These are phyloP conservation scores for Gadopsis bispinosus DNA, from an alignment of 2,797 vertebrate species.

Conservation along the genomic window DNA sequence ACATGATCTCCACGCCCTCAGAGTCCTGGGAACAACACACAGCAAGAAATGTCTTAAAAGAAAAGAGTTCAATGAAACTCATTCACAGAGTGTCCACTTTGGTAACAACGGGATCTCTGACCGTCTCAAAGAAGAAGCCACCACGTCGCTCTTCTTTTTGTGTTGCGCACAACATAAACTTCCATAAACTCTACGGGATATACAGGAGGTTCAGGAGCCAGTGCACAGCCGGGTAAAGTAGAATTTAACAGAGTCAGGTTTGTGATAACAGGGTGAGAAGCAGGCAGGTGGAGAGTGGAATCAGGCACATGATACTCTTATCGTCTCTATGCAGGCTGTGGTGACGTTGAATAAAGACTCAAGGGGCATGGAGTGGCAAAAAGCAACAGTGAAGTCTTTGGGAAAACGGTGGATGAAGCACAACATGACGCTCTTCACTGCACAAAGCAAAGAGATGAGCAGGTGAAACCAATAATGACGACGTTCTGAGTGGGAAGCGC, in stretches of 20 bases:
- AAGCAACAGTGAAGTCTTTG: conserved; percentile 63
- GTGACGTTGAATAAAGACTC: conserved; percentile 35
- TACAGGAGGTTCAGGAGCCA: conserved; percentile 46
- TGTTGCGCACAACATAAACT: conserved; percentile 22
- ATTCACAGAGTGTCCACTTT: not conserved
- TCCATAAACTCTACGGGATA: conserved; percentile 32
- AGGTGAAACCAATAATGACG: conserved; percentile 54
- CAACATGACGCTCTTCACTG: conserved; percentile 65
- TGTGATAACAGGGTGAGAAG: conserved; percentile 59
- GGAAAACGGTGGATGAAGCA: conserved; percentile 51
- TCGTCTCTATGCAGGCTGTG: conserved; percentile 59
- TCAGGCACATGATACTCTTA: conserved; percentile 66
- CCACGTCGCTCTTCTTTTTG: not conserved
- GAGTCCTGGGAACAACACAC: conserved; percentile 89
- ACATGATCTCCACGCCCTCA: conserved; percentile 98
- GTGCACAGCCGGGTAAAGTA: conserved; percentile 60
- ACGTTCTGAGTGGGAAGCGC: conserved; percentile 32
- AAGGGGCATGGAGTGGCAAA: conserved; percentile 26
- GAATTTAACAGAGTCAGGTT: conserved; percentile 31
- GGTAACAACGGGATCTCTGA: conserved; percentile 2
- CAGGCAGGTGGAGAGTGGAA: conserved; percentile 76
- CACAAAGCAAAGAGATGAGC: conserved; percentile 63
- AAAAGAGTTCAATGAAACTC: not conserved
- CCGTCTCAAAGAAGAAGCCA: conserved; percentile 26
- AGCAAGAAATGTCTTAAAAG: not conserved